Conservation (phyloP, 2,113 vertebrate genomes). For the Rhizomys pruinosus region DNA sequence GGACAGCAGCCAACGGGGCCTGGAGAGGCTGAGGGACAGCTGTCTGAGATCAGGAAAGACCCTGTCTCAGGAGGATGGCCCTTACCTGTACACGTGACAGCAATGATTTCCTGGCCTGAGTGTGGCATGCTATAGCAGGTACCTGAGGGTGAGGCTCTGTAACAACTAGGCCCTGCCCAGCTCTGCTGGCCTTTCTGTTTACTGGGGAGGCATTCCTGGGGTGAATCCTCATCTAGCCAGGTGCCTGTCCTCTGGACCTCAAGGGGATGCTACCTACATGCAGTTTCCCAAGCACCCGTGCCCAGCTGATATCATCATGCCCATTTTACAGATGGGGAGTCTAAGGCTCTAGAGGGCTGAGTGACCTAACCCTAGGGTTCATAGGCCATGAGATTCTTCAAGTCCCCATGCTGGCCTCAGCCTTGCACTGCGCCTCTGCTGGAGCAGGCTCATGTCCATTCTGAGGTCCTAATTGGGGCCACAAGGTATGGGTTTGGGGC, state of each 20-base stretch:
- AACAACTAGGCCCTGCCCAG: no score
- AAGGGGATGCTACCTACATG: background rate
- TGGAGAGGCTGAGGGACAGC: background rate
- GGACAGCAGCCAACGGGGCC: no score
- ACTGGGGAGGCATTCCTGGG: background rate
- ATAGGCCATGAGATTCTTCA: no score
- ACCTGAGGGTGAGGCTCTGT: rapidly evolving
- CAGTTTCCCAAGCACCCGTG: background rate
- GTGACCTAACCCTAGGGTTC: background rate
- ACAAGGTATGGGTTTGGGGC: background rate
- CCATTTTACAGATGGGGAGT: background rate
- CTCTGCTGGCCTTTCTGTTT: background rate
- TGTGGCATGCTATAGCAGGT: no score
- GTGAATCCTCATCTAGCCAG: background rate
- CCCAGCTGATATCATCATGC: rapidly evolving
- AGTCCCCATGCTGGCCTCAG: no score
- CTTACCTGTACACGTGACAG: background rate
- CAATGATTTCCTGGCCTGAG: background rate
- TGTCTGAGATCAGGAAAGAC: background rate
- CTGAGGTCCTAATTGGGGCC: background rate
- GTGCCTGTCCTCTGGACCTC: background rate
- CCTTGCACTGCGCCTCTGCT: rapidly evolving
- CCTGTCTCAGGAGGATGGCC: background rate
- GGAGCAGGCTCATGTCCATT: rapidly evolving
- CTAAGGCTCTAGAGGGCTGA: rapidly evolving